Evolutionary conservation across 2,888 invertebrate species (phyloP).

Genomic region (Neria commutata): DNA sequence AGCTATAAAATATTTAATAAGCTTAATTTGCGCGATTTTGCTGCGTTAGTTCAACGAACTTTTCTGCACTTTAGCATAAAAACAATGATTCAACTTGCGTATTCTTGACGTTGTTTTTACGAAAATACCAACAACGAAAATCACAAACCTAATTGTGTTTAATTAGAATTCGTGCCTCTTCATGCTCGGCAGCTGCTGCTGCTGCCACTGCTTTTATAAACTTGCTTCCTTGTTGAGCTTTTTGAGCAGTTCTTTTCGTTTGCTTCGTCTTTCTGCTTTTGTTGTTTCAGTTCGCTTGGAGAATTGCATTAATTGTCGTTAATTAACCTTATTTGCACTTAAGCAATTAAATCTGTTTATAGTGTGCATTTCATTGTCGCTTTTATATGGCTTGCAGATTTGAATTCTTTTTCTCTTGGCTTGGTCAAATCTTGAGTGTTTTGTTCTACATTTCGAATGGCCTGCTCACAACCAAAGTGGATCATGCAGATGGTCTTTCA

Average conservation of each 20-base stretch:
- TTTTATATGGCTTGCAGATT: slow-evolving; percentile 20
- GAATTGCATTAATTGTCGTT: slow-evolving; percentile 42
- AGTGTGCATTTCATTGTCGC: neutral
- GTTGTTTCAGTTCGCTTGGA: slow-evolving; percentile 2
- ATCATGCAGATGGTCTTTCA: no score
- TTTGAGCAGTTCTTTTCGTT: no score
- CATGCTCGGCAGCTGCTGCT: slow-evolving; percentile 30
- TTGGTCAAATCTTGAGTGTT: slow-evolving; percentile 17
- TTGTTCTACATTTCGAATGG: no score
- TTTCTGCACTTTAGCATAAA: slow-evolving; percentile 2
- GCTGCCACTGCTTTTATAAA: no score
- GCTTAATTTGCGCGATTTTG: neutral
- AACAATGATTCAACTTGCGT: no score
- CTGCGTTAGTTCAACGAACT: slow-evolving; percentile 7
- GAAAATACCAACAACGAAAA: slow-evolving; percentile 14
- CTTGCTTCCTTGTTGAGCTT: no score
- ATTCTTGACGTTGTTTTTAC: neutral
- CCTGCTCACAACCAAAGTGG: no score
- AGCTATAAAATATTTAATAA: slow-evolving; percentile 1
- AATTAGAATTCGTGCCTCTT: slow-evolving; percentile 37
- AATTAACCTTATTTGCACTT: slow-evolving; percentile 42
- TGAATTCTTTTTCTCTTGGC: no score
- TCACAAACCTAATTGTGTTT: slow-evolving; percentile 48
- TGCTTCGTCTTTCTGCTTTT: neutral
- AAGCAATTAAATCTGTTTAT: slow-evolving; percentile 19